Percentiles rank a stretch among this genome's conserved stretches.
These are phyloP conservation scores for Aradophagus sp. DNA, from an alignment of 1,140 invertebrate species.

Conservation along the genomic window DNA sequence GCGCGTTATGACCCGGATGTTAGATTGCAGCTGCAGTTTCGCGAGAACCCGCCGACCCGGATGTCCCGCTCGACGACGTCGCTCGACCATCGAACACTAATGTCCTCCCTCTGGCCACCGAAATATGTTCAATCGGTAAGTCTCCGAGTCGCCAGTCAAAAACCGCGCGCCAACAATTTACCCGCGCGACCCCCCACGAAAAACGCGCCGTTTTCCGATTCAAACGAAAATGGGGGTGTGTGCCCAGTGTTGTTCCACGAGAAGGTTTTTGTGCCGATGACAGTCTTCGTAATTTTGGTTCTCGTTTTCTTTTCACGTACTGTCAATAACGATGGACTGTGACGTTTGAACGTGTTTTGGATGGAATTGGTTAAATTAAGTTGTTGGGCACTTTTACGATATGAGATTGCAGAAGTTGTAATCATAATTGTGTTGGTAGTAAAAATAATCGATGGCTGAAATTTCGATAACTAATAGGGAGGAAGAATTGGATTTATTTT, in stretches of 20 bases:
- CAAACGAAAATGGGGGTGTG: constrained; percentile 1
- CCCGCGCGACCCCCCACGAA: constrained; percentile 15
- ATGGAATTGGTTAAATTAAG: too few species aligned
- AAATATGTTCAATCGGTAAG: constrained; percentile 77
- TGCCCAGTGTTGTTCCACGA: too few species aligned
- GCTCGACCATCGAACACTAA: constrained; percentile 68
- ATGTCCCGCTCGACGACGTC: constrained; percentile 70
- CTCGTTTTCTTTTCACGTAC: not conserved
- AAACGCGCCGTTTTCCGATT: too few species aligned
- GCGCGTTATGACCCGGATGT: constrained; percentile 77
- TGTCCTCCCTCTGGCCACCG: constrained; percentile 70
- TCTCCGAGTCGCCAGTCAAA: constrained; percentile 39
- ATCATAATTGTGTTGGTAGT: too few species aligned
- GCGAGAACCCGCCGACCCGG: constrained; percentile 74
- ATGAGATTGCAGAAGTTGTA: too few species aligned
- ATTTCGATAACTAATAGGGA: too few species aligned
- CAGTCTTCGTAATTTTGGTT: constrained; percentile 5
- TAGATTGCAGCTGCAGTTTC: constrained; percentile 75
- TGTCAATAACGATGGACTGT: too few species aligned
- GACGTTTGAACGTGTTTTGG: too few species aligned
- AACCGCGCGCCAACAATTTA: too few species aligned
- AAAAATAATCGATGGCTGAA: too few species aligned
- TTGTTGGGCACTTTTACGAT: too few species aligned
- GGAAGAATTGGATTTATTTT: too few species aligned
- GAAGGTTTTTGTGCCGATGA: not conserved